Evolutionary conservation across 2,888 invertebrate species (phyloP), one percentile per base, ranked within the genome.

Genomic region (Yponomeuta sedellus): DNA sequence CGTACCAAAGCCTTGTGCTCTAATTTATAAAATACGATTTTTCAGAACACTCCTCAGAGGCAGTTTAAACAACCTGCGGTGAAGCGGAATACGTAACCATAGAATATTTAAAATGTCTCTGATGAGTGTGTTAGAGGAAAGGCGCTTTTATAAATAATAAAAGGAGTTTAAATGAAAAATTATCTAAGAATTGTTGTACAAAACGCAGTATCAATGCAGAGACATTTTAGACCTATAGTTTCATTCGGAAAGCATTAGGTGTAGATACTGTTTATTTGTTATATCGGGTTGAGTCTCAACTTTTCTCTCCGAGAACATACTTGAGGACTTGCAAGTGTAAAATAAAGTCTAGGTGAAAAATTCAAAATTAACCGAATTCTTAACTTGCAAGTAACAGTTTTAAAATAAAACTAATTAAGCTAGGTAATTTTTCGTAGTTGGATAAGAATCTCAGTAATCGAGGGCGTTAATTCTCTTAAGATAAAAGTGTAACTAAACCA

Each of bases 261-360:
- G n/a, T 58, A 10, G 25, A 64, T 57, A n/a, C 22, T 57, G n/a
- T n/a, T 25, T 28, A 66, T 68, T 67, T 40, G 25, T 66, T n/a
- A 34, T 20, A 39, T 25, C 11, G 28, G 52, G 20, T 67, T 59
- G 64, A 71, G 71, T 72, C 73, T 72, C 70, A 69, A 67, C 69
- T 70, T 70, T 73, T 73, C 68, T 72, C 59, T 11, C 66, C 57
- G 68, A 70, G 69, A 73, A 71, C 68, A 66, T 63, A 64, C 68
- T 68, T 69, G 71, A 71, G 73, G 72, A 69, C 74, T 73, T 72
- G 71, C 71, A 70, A 67, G 34, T 63, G 64, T 20, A 59, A 58
- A 65, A 57, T 67, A 68, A 39, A 25, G 34, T 6, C 12, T 8
- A 19, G 4, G 59, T 28, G 56, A 64, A 66, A 52, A 68, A 25